Base-by-base conservation (phyloP, 2,888 invertebrate species). In the Esperia sulphurella region DNA sequence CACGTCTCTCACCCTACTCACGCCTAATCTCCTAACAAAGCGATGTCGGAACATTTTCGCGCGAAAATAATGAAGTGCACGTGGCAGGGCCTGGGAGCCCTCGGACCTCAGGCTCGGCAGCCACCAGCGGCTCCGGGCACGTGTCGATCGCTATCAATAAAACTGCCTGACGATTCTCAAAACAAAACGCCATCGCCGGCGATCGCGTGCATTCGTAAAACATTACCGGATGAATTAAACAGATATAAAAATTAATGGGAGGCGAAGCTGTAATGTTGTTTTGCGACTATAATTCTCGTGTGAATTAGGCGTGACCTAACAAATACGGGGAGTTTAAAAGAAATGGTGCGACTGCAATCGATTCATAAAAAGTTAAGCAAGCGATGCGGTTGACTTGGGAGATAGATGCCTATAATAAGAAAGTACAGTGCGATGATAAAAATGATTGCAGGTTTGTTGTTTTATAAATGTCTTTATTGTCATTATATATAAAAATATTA, bases 41-140 rank as follows among this genome's bases (percentile, higher is more conserved):
- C 85, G 79, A 65, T 79, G 79, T 79, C 79, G 85, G 85, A 79
- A 85, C 83, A 87, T 89, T 88, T 88, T 75, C 86, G 85, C 87
- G 84, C 88, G 80, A 84, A 85, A 85, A 88, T 88, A 89, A 89
- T 88, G 89, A 87, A 87, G 75, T 59, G 71, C 89, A 88, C 89
- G 89, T 84, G 89, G 63, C 76, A 50, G 5, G 59, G 61, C 57
- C 52, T 55, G 61, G 61, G 62, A 55, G 59, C 58, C 37, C 13
- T 37, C 31, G 37, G 37, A 12, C 37, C 13, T 12, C 10, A 54
- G 54, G 43, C 57, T 46, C 12, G 52, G 41, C 52, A 55, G 57
- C 56, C 57, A 35, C n/a, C 35, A 35, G 35, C n/a, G 46, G 57
- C 71, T 72, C 75, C 75, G 66, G 54, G 82, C 50, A 77, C 86